Conservation (phyloP, 2,113 vertebrate genomes). For the Actenoides lindsayi region DNA sequence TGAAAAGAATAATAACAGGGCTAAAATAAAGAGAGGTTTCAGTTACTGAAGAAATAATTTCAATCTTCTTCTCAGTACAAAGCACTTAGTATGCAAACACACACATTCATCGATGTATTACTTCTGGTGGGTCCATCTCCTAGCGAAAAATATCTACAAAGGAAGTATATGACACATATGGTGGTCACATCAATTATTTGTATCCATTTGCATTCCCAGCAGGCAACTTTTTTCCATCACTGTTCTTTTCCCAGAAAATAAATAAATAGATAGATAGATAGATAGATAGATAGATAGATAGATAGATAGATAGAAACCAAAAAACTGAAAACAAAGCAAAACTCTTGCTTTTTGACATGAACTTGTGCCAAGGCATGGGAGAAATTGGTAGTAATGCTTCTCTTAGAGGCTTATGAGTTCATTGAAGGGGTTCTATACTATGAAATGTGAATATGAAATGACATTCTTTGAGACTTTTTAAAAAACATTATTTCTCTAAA, state of each 20-base stretch:
- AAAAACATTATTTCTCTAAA: background rate
- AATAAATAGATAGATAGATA: background rate
- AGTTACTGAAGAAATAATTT: background rate
- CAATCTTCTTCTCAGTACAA: background rate
- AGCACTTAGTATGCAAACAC: background rate
- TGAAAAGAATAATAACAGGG: background rate
- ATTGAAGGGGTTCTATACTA: background rate
- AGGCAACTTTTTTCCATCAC: background rate
- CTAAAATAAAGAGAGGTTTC: background rate
- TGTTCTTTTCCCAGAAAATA: background rate
- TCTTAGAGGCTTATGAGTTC: background rate
- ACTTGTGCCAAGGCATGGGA: background rate
- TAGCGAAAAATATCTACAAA: background rate
- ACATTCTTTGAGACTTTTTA: background rate
- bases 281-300: too few relatives aligned
- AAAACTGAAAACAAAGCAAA: background rate
- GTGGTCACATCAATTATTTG: background rate
- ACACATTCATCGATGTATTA: accelerated
- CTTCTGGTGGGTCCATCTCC: background rate
- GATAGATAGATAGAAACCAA: background rate
- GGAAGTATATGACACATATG: background rate
- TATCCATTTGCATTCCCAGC: background rate
- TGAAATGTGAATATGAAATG: background rate
- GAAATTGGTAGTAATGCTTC: background rate
- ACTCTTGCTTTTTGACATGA: accelerated